Evolutionary conservation across 2,797 vertebrate species (phyloP), one percentile per base, ranked within the genome.

Genomic region (Lates japonicus): DNA sequence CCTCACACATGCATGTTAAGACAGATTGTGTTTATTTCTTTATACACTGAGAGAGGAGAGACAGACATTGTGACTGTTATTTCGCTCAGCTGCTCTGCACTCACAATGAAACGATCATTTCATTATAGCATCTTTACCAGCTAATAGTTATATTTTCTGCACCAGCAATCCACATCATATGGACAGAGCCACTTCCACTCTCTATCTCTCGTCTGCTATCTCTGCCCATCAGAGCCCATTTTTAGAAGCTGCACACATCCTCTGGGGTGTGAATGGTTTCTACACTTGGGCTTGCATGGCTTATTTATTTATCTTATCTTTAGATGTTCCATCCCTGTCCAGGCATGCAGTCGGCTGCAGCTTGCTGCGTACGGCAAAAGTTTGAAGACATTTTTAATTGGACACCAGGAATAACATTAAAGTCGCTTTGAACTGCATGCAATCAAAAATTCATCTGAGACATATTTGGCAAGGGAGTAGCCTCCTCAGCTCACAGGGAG

Each of bases 351-450:
- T 85, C 67, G 25, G 78, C 64, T 41, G 51, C 81, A 55, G 78
- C 78, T 85, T 48, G 46, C 76, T 69, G 39, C 55, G 66, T 39
- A 20, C 70, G 13, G 76, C 65, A 57, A 62, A 83, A 84, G 68
- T 88, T 78, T 59, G 42, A 85, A 85, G 86, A 80, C 70, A 46
- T 82, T 86, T 92, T 92, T 93, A 93, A 95, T 94, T 93, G 92
- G 85, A 91, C 84, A 80, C 80, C 72, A 87, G 86, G 84, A 93
- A 90, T 75, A 74, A 87, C 88, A 91, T 93, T 92, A 90, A 93
- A 93, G 90, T 85, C 3, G 7, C 90, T 93, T 93, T 90, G 85
- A 94, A 92, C 84, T 77, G 63, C 3, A 2, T 17, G 37, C 48
- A 81, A 93, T 94, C 70, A 92, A 90, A 93, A 81, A 90, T 88